Evolutionary conservation across 2,797 vertebrate species (phyloP).

Genomic region (Notamacropus eugenii): DNA sequence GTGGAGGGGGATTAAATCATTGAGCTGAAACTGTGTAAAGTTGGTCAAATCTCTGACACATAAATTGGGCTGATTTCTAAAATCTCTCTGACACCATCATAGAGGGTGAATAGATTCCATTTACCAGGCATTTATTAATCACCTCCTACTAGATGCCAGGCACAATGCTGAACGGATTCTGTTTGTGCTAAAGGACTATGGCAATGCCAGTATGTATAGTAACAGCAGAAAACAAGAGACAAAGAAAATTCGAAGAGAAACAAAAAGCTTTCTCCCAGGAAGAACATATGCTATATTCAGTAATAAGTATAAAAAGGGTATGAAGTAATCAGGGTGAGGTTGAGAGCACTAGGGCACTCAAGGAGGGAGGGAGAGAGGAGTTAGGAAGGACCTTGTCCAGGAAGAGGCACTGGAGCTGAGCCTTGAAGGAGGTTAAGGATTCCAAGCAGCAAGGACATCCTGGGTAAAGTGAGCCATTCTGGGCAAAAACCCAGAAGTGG

Average conservation of each 20-base stretch:
- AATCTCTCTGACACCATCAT: neutral
- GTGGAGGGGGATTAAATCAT: too few species aligned
- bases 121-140: neutral
- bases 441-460: neutral
- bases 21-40: neutral
- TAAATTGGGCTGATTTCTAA: neutral
- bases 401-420: neutral
- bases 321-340: neutral
- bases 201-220: neutral
- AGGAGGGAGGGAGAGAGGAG: too few species aligned
- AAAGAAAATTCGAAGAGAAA: neutral
- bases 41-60: neutral
- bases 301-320: neutral
- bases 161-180: neutral
- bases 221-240: neutral
- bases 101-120: neutral
- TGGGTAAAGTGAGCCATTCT: too few species aligned
- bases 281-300: neutral
- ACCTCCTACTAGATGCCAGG: neutral
- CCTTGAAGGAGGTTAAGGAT: neutral
- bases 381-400: neutral
- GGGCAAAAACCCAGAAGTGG: neutral
- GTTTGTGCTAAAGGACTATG: neutral
- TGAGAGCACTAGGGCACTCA: too few species aligned
- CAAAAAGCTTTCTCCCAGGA: neutral